Base-by-base conservation (phyloP, 1,140 invertebrate genomes). In the Oncopodura yosiiana region DNA sequence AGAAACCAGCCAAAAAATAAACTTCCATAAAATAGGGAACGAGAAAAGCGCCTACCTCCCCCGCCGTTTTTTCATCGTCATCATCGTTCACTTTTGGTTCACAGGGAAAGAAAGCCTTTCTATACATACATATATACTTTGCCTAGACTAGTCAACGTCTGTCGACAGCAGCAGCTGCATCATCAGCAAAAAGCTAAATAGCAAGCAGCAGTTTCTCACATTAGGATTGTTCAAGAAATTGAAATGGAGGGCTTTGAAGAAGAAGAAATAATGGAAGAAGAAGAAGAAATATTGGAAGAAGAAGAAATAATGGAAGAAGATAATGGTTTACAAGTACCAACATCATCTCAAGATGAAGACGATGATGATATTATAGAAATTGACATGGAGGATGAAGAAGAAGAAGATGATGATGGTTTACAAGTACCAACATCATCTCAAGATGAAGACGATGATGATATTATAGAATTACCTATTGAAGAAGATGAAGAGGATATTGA, bases 271-370 rank as follows among this genome's bases (percentile, higher is more conserved):
- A n/a, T n/a, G n/a, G 21, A 29, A 32, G 52, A 44, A 29, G 29
- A 53, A 23, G 42, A 16, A 26, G 42, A 45, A 32, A 3, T 41
- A 8, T 24, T 42, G 21, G 52, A 46, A n/a, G 52, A 46, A 34
- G 19, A 9, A 2, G 45, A 48, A 6, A 16, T 3, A 12, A 18
- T 8, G 18, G 24, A 26, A 3, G 52, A 45, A 32, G 52, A 54
- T 9, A 14, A 23, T 30, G 24, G 27, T 29, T 24, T n/a, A 12
- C 16, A 11, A 8, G 6, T 29, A 8, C n/a, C 27, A 46, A 24
- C 27, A 32, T 12, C 32, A 32, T 16, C 14, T 6, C 24, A 46
- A 12, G 44, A 50, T 23, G 48, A 50, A 18, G 48, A 48, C 4
- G 45, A 48, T 14, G 45, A 48, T 32, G 24, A 18, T n/a, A 5